Evolutionary conservation across 2,888 invertebrate species (phyloP), one percentile per base, ranked within the genome.

Genomic region (Luperina testacea): DNA sequence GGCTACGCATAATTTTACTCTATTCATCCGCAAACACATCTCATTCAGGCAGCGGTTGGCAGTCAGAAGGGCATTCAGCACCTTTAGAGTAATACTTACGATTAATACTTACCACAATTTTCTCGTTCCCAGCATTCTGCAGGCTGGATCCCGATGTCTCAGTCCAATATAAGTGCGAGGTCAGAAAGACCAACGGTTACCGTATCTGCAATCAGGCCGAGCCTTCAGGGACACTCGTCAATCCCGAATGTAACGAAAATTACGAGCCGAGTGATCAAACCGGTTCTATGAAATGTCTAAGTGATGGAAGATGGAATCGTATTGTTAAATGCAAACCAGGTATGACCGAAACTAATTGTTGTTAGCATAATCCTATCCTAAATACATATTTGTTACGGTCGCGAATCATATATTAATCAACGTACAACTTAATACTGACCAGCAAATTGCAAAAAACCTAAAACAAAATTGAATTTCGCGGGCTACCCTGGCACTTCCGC

Each of bases 111-210:
- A 42, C 2, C 11, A 68, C 17, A n/a, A 17, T 68, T 45, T 68
- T 27, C 13, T 48, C 27, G 7, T 69, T 27, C 27, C 77, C 70
- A 95, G 95, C 91, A 9, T 91, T 88, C 83, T 95, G 95, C 88
- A 88, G 87, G 4, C 87, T 95, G 0, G 86, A 89, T 27, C 83
- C 73, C 0, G 91, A 94, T 51, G 87, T 88, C 0, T 92, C 93
- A 69, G 92, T 94, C 0, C 87, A 84, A 4, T 94, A 93, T 88
- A 81, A 85, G 24, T 95, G 95, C 80, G 13, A 42, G 38, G 0
- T 38, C 20, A 3, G 20, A 15, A 27, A 6, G 8, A 4, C 7
- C 6, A 0, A 42, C 0, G 27, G 71, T 13, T 8, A 38, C 3
- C 71, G 74, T 1, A n/a, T 27, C 27, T 74, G 74, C 51, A 74